Evolutionary conservation across 2,888 invertebrate genomes (phyloP).

Genomic region (Seira ritae): DNA sequence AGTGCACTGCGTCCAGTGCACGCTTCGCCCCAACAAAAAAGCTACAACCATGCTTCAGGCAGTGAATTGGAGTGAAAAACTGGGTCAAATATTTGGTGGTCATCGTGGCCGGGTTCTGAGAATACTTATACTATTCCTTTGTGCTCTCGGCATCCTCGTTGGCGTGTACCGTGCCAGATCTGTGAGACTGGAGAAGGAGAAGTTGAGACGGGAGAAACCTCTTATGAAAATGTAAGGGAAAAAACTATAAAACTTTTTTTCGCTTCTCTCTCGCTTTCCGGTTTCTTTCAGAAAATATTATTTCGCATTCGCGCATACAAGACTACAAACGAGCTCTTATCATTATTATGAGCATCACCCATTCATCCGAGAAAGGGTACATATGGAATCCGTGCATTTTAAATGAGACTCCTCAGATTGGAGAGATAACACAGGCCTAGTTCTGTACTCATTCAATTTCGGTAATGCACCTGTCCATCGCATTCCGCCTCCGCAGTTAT

Average conservation of each 20-base stretch:
- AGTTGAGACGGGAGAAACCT: constrained; percentile 62
- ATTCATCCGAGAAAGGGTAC: too few species aligned
- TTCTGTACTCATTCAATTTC: constrained; percentile 24
- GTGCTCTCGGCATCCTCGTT: constrained; percentile 73
- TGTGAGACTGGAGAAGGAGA: constrained; percentile 70
- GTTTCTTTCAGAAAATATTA: too few species aligned
- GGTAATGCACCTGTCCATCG: constrained; percentile 34
- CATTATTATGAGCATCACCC: too few species aligned
- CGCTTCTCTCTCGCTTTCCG: background rate
- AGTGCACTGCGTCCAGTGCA: constrained; percentile 57
- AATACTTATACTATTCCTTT: constrained; percentile 72
- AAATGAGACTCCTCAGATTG: too few species aligned
- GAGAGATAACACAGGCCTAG: too few species aligned
- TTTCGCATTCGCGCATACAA: background rate
- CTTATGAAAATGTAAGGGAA: constrained; percentile 70
- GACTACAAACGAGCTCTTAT: too few species aligned
- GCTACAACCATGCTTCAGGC: constrained; percentile 69
- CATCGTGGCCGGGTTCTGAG: constrained; percentile 71
- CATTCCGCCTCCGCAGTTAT: constrained; percentile 22
- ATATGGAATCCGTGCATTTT: too few species aligned
- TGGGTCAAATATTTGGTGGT: constrained; percentile 73
- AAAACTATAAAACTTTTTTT: too few species aligned
- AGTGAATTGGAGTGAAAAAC: constrained; percentile 73
- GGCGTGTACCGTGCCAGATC: constrained; percentile 72
- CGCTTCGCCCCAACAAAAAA: constrained; percentile 7